phyloP scores from a whole-genome alignment of 1,140 invertebrate species.

The Episyrphus balteatus region DNA sequence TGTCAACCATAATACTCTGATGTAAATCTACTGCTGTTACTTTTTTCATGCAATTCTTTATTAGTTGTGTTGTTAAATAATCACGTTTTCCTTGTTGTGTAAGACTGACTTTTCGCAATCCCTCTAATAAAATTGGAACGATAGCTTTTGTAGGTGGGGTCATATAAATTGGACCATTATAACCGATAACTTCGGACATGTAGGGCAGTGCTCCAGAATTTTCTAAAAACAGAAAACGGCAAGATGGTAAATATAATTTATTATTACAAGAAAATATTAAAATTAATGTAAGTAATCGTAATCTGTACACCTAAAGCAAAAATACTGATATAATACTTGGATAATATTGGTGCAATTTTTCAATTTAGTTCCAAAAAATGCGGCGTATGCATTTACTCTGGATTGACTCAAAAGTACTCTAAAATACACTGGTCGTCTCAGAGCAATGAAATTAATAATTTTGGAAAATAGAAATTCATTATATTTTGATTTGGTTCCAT shows the following conservation, averaged over 20 bases:
- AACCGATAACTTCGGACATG: constrained; percentile 97
- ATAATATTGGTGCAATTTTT: no score
- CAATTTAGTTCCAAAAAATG: no score
- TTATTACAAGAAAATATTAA: no score
- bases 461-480: no score
- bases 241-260: background rate
- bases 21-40: constrained; percentile 96
- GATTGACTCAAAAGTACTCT: no score
- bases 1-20: constrained; percentile 95
- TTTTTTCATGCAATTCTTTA: constrained; percentile 99
- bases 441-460: no score
- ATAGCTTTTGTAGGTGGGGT: constrained; percentile 99
- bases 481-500: no score
- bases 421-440: no score
- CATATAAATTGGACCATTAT: constrained; percentile 98
- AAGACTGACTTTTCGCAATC: constrained; percentile 85
- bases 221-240: constrained; percentile 37
- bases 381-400: no score
- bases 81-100: constrained; percentile 98
- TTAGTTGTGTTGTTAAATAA: constrained; percentile 98
- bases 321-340: no score
- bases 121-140: constrained; percentile 90
- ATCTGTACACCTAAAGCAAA: no score
- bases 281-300: no score
- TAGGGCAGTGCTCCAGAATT: constrained; percentile 98